phyloP scores from a whole-genome alignment of 2,797 vertebrate species.

The Pseudotriccus pelzelni region DNA sequence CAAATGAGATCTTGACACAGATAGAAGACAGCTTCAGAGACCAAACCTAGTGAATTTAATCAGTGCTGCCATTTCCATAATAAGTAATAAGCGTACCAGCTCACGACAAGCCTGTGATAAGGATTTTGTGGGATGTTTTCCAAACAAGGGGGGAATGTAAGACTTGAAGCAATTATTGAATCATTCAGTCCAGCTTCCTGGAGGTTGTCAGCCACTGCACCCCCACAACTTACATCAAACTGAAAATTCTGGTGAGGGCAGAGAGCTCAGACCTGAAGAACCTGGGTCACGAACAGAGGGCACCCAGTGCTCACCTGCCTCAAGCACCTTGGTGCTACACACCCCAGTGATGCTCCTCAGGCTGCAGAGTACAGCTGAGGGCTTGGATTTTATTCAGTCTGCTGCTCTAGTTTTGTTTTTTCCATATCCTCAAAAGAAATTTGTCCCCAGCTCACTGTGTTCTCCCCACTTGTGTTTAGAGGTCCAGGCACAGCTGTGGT shows the following conservation, averaged over 20 bases:
- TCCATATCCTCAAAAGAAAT: not conserved
- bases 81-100: conserved; percentile 9
- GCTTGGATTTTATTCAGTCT: not conserved
- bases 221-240: not conserved
- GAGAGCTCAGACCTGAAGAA: not conserved
- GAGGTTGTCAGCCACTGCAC: not conserved
- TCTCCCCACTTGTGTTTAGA: not conserved
- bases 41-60: not conserved
- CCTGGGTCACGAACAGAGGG: not conserved
- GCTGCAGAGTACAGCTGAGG: not conserved
- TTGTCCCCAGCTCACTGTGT: accelerated
- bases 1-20: not conserved
- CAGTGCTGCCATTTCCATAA: not conserved
- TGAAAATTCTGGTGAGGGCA: not conserved
- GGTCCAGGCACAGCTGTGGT: not conserved
- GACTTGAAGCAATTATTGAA: not conserved
- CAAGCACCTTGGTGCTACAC: accelerated
- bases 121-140: not conserved
- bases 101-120: not conserved
- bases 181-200: not conserved
- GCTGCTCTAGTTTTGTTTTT: not conserved
- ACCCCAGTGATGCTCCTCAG: not conserved
- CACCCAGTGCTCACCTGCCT: not conserved
- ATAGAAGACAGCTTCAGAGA: not conserved
- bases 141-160: not conserved